Evolutionary conservation across 2,888 invertebrate genomes (phyloP).

Genomic region (Micoletzkya japonica): DNA sequence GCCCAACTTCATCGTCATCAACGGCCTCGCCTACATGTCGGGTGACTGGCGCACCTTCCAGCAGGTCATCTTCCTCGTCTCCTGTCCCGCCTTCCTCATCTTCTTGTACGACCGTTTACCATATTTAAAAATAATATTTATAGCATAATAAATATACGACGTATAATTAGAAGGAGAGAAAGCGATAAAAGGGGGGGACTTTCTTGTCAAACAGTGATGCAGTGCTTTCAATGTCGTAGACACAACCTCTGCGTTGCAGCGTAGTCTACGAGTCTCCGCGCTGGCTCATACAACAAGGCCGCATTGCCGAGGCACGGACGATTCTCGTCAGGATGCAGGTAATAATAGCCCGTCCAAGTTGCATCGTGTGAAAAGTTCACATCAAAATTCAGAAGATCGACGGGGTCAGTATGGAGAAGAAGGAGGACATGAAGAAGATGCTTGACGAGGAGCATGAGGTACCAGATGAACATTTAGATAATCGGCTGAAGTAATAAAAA

Average conservation of each 20-base stretch:
- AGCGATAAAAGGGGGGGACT: background rate
- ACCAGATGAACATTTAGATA: too few relatives aligned
- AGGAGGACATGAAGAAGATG: slow-evolving; percentile 44
- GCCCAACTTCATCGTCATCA: slow-evolving; percentile 56
- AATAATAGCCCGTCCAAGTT: background rate
- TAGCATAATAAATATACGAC: background rate
- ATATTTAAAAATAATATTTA: background rate
- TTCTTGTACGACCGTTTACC: slow-evolving; percentile 36
- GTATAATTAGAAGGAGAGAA: too few relatives aligned
- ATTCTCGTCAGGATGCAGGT: slow-evolving; percentile 45
- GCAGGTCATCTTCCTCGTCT: slow-evolving; percentile 41
- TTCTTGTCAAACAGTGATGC: background rate
- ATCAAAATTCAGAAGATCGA: slow-evolving; percentile 32
- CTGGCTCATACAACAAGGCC: slow-evolving; percentile 54
- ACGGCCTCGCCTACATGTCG: slow-evolving; percentile 42
- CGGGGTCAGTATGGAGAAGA: slow-evolving; percentile 36
- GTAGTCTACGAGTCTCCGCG: slow-evolving; percentile 56
- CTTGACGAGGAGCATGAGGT: slow-evolving; percentile 41
- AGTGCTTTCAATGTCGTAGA: background rate
- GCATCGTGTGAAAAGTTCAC: background rate
- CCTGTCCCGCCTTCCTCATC: slow-evolving; percentile 50
- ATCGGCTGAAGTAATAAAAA: background rate
- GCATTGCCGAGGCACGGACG: slow-evolving; percentile 50
- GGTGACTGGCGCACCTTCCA: slow-evolving; percentile 55
- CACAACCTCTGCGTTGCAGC: slow-evolving; percentile 30